Conservation (phyloP, 2,113 vertebrate species). For the Seriola quinqueradiata region DNA sequence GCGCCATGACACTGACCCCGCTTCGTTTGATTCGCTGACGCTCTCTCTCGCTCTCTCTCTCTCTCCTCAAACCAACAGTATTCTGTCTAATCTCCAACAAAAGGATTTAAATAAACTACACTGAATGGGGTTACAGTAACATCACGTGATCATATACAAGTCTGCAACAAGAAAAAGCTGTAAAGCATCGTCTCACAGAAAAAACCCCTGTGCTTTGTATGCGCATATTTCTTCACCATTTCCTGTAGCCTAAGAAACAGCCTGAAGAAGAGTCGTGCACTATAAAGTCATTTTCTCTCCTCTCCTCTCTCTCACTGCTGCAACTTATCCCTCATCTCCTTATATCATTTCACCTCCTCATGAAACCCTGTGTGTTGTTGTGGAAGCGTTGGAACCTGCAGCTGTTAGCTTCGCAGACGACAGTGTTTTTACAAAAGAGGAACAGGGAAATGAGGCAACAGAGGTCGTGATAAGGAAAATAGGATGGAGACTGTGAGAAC, state of each 20-base stretch:
- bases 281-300: not conserved
- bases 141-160: conserved; percentile 5
- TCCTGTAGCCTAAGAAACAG: not conserved
- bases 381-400: not conserved
- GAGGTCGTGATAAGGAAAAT: not conserved
- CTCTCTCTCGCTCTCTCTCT: not conserved
- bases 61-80: no score
- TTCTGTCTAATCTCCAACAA: conserved; percentile 33
- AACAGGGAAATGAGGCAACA: not conserved
- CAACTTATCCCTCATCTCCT: not conserved
- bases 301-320: not conserved
- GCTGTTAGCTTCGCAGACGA: not conserved
- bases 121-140: conserved; percentile 2
- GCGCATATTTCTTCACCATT: not conserved
- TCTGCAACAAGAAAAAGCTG: no score
- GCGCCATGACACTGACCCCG: not conserved
- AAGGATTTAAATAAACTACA: conserved; percentile 28
- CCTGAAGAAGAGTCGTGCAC: not conserved
- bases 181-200: not conserved
- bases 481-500: not conserved
- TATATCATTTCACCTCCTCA: not conserved
- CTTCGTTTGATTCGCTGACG: conserved; percentile 13
- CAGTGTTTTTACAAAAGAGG: not conserved
- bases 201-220: conserved; percentile 33
- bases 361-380: conserved; percentile 6